phyloP scores from a whole-genome alignment of 2,888 invertebrate species.

The Tipula unca region DNA sequence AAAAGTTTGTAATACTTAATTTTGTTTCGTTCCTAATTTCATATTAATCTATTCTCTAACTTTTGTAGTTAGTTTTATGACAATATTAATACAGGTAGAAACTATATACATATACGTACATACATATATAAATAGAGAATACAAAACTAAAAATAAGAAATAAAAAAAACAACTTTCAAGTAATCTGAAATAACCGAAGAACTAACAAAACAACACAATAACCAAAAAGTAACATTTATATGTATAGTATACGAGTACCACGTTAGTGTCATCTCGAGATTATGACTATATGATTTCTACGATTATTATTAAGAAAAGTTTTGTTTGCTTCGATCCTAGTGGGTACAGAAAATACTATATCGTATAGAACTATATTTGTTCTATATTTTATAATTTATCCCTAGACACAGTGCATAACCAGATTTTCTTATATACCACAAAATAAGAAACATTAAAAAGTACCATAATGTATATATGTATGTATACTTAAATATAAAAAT shows the following conservation, averaged over 20 bases:
- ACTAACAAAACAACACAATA: background rate
- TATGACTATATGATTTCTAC: background rate
- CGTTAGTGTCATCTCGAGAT: conserved; percentile 8
- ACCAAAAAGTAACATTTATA: background rate
- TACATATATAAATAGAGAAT: too few relatives aligned
- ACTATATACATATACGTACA: background rate
- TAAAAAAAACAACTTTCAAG: background rate
- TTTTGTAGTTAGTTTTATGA: background rate
- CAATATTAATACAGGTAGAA: background rate
- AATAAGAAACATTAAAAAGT: background rate
- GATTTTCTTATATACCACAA: background rate
- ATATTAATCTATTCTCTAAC: background rate
- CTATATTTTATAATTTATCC: background rate
- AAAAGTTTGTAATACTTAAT: background rate
- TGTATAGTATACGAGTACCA: too few relatives aligned
- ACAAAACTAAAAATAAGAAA: background rate
- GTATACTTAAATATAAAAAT: background rate
- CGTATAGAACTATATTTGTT: background rate
- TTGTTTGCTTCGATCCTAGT: background rate
- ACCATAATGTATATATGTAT: background rate
- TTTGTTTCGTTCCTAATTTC: background rate
- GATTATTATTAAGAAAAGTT: background rate
- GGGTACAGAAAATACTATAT: background rate
- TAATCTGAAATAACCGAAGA: background rate
- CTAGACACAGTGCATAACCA: background rate